These are phyloP conservation scores for Sesia bembeciformis DNA, from an alignment of 2,888 invertebrate species.

Conservation along the genomic window DNA sequence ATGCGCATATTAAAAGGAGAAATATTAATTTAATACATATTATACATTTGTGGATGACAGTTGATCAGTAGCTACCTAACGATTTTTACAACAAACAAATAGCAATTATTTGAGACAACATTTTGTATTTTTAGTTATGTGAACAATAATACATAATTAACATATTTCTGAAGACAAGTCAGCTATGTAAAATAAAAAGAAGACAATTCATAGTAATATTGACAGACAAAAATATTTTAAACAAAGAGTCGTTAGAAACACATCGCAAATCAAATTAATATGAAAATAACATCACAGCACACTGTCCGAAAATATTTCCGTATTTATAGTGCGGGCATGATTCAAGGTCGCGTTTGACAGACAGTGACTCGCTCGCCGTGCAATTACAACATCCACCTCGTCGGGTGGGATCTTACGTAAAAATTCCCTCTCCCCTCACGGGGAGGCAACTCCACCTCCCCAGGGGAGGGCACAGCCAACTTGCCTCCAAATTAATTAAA, in stretches of 20 bases:
- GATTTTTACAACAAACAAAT: no score
- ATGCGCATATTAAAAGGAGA: no score
- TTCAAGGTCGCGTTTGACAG: conserved; percentile 66
- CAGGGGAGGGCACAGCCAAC: conserved; percentile 17
- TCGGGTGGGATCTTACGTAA: conserved; percentile 51
- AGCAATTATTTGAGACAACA: no score
- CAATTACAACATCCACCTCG: conserved; percentile 41
- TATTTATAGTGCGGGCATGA: conserved; percentile 58
- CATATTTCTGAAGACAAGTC: no score
- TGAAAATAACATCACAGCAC: conserved; percentile 35
- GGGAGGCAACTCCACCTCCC: conserved; percentile 16
- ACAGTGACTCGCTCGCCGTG: conserved; percentile 36
- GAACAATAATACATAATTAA: no score
- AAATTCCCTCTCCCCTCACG: conserved; percentile 28
- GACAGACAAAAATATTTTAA: no score
- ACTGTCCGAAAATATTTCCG: conserved; percentile 63
- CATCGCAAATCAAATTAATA: conserved; percentile 37
- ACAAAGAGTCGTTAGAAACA: conserved; percentile 3
- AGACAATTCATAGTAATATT: no score
- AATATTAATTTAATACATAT: no score
- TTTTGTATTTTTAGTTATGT: no score
- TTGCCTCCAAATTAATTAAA: conserved; percentile 38
- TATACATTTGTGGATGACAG: no score
- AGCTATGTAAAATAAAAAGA: no score
- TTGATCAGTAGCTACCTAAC: no score